Conservation (phyloP, 2,113 vertebrate genomes). For the Seriola rivoliana region DNA sequence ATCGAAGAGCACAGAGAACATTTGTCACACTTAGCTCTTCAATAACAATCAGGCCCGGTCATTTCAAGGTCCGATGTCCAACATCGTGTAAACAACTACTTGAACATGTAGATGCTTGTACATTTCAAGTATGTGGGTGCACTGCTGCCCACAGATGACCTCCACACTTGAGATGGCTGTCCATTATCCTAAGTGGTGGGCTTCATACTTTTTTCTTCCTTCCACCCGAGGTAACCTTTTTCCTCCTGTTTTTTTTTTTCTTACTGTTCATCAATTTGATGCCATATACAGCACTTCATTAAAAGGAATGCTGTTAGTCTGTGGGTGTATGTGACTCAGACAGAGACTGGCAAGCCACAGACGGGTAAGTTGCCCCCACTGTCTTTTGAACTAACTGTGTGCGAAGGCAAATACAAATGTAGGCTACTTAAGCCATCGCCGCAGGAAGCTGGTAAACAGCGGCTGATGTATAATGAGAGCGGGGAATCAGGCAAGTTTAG, state of each 20-base stretch:
- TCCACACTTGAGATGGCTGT: not conserved
- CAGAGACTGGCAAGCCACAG: constrained; percentile 17
- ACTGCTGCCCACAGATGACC: constrained; percentile 17
- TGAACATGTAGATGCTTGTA: constrained; percentile 5
- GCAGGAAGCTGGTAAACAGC: constrained; percentile 34
- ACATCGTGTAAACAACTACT: not conserved
- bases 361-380: constrained; percentile 30
- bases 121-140: not conserved
- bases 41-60: not conserved
- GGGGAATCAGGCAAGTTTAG: constrained; percentile 34
- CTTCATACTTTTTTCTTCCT: not conserved
- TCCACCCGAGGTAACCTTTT: not conserved
- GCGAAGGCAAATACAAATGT: constrained; percentile 43
- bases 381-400: constrained; percentile 43
- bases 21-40: not conserved
- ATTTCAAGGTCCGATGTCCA: not conserved
- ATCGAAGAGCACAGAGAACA: not conserved
- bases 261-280: constrained; percentile 22
- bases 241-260: constrained; percentile 14
- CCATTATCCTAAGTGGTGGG: constrained; percentile 14
- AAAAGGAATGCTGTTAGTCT: constrained; percentile 24
- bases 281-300: constrained; percentile 22
- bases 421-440: constrained; percentile 2
- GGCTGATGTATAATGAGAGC: not conserved
- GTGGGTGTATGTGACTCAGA: constrained; percentile 64